Evolutionary conservation across 2,113 vertebrate genomes (phyloP).

Genomic region (Entosphenus tridentatus): DNA sequence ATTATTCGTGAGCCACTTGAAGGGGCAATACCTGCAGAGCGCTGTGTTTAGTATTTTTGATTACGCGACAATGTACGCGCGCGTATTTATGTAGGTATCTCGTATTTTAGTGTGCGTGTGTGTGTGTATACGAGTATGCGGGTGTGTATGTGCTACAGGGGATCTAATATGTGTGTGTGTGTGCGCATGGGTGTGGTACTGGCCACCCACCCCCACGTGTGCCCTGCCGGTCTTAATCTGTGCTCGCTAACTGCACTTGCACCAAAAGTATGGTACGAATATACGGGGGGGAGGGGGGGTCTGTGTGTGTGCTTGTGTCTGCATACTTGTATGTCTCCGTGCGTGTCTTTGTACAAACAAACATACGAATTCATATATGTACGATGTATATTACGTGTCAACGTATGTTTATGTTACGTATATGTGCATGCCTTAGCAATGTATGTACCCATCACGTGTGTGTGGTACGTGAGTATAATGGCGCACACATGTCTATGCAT

Average conservation of each 20-base stretch:
- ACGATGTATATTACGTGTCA: not conserved
- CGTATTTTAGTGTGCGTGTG: not conserved
- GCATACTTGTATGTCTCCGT: not conserved
- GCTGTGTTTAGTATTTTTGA: not conserved
- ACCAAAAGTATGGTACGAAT: not conserved
- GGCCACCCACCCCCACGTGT: not conserved
- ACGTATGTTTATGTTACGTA: not conserved
- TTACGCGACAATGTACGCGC: not conserved
- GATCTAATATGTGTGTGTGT: not conserved
- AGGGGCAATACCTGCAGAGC: not conserved
- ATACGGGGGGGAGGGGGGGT: not conserved
- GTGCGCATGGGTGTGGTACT: not conserved
- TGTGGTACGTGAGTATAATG: not conserved
- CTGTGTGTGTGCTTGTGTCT: not conserved
- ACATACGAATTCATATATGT: not conserved
- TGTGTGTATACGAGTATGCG: not conserved
- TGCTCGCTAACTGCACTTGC: not conserved
- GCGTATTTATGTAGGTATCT: constrained; percentile 2
- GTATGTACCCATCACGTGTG: not conserved
- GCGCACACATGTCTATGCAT: not conserved
- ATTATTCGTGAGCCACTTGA: not conserved
- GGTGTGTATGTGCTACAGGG: not conserved
- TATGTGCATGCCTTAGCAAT: not conserved
- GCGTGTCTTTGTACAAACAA: not conserved
- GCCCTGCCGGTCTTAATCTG: not conserved